A percentile compares a stretch with the other conserved stretches of the same genome.
These are phyloP conservation scores for Tenthredo distinguenda DNA, from an alignment of 2,888 invertebrate species.

Conservation along the genomic window DNA sequence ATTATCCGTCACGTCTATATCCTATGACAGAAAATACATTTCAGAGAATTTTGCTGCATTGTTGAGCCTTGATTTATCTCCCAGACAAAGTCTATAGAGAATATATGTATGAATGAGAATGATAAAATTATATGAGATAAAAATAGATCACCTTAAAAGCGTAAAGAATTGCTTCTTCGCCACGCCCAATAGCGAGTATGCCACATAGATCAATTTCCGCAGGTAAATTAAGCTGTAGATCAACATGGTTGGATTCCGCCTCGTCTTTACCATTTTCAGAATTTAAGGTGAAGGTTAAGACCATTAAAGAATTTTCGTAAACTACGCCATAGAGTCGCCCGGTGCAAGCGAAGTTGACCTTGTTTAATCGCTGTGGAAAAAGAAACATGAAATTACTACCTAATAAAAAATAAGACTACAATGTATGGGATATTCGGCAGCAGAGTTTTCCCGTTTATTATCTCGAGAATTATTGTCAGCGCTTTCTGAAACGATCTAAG, in stretches of 20 bases:
- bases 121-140: not conserved
- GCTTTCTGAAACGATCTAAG: not conserved
- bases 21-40: conserved; percentile 73
- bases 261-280: conserved; percentile 79
- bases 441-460: not conserved
- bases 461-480: no score
- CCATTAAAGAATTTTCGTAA: conserved; percentile 85
- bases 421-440: not conserved
- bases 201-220: conserved; percentile 90
- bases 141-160: conserved; percentile 81
- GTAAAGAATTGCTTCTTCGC: conserved; percentile 82
- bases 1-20: conserved; percentile 90
- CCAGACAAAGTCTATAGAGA: conserved; percentile 31
- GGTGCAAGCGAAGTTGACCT: conserved; percentile 82
- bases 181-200: conserved; percentile 84
- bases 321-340: conserved; percentile 89
- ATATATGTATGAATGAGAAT: not conserved
- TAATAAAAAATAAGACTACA: not conserved
- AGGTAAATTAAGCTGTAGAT: conserved; percentile 84
- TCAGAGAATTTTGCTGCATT: not conserved
- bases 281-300: conserved; percentile 86
- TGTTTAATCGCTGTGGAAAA: conserved; percentile 83
- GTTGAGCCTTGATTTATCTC: not conserved
- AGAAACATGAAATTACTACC: not conserved
- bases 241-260: conserved; percentile 79